Conservation (phyloP, 2,113 vertebrate species). For the Gadus chalcogrammus region DNA sequence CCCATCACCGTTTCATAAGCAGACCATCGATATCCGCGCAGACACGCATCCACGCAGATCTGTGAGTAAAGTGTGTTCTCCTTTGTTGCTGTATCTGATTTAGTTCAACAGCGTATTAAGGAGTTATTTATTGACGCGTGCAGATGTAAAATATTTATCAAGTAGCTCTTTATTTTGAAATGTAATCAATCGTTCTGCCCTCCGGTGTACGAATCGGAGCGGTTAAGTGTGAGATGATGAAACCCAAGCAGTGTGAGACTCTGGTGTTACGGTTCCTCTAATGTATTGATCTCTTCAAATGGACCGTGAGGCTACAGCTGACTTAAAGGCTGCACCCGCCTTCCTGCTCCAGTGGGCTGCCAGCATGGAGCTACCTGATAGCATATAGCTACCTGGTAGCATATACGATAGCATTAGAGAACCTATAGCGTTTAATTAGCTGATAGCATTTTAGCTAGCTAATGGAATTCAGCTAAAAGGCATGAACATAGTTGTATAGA, state of each 20-base stretch:
- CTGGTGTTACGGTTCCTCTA: no score
- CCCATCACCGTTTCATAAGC: constrained; percentile 58
- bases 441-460: background rate
- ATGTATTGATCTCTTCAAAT: no score
- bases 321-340: no score
- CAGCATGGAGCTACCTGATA: no score
- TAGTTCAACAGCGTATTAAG: constrained; percentile 32
- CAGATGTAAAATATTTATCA: constrained; percentile 65
- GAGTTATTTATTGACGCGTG: constrained; percentile 49
- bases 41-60: constrained; percentile 16
- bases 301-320: no score
- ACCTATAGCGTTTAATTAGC: no score
- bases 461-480: background rate
- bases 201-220: constrained; percentile 45
- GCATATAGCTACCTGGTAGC: no score
- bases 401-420: no score
- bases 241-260: constrained; percentile 6
- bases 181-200: constrained; percentile 53
- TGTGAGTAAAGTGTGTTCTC: constrained; percentile 24
- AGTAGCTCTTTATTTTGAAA: constrained; percentile 52
- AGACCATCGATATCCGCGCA: constrained; percentile 51
- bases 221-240: constrained; percentile 42
- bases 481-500: background rate
- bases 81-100: constrained; percentile 24
- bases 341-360: no score